phyloP scores from a whole-genome alignment of 2,797 vertebrate species.

The Sus cebifrons region DNA sequence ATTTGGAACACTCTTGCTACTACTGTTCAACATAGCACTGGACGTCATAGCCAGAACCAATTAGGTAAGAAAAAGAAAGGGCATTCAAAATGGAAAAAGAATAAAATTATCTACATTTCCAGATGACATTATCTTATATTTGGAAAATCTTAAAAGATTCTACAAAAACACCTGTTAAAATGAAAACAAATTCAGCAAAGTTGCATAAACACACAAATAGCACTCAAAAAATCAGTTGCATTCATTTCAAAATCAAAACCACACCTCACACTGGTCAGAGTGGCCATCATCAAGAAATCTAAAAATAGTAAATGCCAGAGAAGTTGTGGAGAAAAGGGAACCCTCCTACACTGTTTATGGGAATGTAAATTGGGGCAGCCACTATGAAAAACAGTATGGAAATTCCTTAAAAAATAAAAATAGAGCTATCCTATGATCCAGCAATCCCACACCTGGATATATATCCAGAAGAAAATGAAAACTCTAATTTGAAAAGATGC shows the following conservation, averaged over 20 bases:
- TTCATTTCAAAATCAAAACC: neutral
- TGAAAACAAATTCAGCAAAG: neutral
- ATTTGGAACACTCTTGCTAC: neutral
- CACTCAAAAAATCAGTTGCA: neutral
- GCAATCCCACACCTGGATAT: too few relatives aligned
- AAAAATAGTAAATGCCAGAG: too few relatives aligned
- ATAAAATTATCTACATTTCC: neutral
- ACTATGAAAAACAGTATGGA: too few relatives aligned
- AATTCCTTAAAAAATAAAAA: too few relatives aligned
- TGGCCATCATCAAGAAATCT: too few relatives aligned
- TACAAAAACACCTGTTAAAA: neutral
- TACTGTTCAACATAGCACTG: neutral
- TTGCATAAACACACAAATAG: constrained; percentile 3
- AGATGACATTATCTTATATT: neutral
- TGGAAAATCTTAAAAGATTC: neutral
- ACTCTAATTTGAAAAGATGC: neutral
- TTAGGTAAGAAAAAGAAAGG: constrained; percentile 5
- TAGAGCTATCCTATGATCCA: too few relatives aligned
- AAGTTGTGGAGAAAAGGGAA: too few relatives aligned
- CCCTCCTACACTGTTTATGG: too few relatives aligned
- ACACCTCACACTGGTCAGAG: too few relatives aligned
- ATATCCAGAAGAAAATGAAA: too few relatives aligned
- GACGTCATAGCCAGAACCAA: neutral
- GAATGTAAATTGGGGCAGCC: too few relatives aligned
- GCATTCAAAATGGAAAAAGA: neutral